Conservation (phyloP, 2,888 invertebrate species). For the Lasioglossum malachurum region DNA sequence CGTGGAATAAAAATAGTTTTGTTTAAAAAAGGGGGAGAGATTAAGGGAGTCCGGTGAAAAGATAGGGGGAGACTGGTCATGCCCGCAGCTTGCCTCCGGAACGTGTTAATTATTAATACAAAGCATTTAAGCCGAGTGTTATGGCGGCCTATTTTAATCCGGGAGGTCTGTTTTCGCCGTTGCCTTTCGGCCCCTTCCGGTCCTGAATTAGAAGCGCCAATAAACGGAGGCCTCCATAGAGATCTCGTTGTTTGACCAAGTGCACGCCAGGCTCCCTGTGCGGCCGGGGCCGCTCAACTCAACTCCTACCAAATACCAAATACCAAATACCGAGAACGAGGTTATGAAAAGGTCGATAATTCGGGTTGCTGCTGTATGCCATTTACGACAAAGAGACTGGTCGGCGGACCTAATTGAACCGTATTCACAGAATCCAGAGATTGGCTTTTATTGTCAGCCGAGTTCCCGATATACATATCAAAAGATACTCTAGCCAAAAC, state of each 20-base stretch:
- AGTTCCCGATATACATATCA: background rate
- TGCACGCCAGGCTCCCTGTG: constrained; percentile 63
- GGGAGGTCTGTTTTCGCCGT: constrained; percentile 78
- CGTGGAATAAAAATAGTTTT: constrained; percentile 6
- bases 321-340: constrained; percentile 55
- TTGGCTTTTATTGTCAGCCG: background rate
- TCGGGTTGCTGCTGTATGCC: constrained; percentile 16
- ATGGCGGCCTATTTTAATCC: constrained; percentile 76
- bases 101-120: constrained; percentile 75
- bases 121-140: constrained; percentile 57
- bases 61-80: background rate
- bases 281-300: constrained; percentile 17
- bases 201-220: constrained; percentile 82
- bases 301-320: background rate
- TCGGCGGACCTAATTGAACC: background rate
- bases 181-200: constrained; percentile 81
- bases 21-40: background rate
- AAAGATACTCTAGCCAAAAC: background rate
- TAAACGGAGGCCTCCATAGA: constrained; percentile 74
- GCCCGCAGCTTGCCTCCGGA: constrained; percentile 18
- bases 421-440: background rate
- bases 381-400: background rate
- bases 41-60: background rate
- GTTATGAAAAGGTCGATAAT: constrained; percentile 46
- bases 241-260: constrained; percentile 76